Evolutionary conservation across 2,888 invertebrate genomes (phyloP).

Genomic region (Smittia sp.): DNA sequence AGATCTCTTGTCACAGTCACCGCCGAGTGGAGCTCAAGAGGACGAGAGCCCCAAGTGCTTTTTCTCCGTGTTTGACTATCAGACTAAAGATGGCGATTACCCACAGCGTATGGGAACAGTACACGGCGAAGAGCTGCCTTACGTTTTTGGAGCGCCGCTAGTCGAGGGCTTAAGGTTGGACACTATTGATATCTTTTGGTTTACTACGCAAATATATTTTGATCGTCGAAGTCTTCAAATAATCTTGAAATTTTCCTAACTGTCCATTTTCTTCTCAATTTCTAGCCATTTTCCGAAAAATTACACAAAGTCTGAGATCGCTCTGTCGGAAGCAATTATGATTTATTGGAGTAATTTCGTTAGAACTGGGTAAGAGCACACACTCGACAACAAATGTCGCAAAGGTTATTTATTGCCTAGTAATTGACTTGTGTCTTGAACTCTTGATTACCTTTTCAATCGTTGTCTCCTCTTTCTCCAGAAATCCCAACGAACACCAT

Average conservation of each 20-base stretch:
- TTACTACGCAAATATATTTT: too few relatives aligned
- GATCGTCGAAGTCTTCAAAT: too few relatives aligned
- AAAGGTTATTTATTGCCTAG: constrained; percentile 15
- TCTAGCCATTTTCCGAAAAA: constrained; percentile 82
- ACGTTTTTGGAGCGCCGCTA: constrained; percentile 86
- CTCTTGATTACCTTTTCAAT: constrained; percentile 28
- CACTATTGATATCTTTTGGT: too few relatives aligned
- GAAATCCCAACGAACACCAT: constrained; percentile 82
- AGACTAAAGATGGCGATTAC: constrained; percentile 84
- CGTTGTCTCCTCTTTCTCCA: constrained; percentile 50
- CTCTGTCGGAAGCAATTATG: constrained; percentile 82
- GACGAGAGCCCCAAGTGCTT: constrained; percentile 69
- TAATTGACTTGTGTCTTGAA: constrained; percentile 36
- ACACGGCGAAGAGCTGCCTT: constrained; percentile 88
- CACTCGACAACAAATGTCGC: background rate
- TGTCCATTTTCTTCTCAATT: too few relatives aligned
- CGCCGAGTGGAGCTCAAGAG: constrained; percentile 56
- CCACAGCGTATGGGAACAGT: constrained; percentile 91
- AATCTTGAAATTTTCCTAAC: too few relatives aligned
- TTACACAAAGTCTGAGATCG: constrained; percentile 83
- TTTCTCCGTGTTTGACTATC: constrained; percentile 90
- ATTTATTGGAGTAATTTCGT: constrained; percentile 86
- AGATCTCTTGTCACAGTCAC: constrained; percentile 71
- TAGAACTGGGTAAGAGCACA: constrained; percentile 73
- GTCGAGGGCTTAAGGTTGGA: constrained; percentile 76